Base-by-base conservation (phyloP, 2,888 invertebrate genomes). In the Blastobasis lacticolella region DNA sequence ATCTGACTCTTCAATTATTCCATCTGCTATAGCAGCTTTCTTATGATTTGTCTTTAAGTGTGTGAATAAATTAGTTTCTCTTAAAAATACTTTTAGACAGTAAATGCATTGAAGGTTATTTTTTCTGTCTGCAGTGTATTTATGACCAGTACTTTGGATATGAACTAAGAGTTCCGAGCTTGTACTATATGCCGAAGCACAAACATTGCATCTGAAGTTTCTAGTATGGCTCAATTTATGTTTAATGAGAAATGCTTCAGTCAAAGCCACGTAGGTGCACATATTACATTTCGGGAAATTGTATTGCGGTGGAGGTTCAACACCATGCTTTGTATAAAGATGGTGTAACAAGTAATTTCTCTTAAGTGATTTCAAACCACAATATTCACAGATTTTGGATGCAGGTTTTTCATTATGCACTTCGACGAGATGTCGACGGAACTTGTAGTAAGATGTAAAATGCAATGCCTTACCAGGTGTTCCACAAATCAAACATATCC, bases 401-500 rank as follows among this genome's bases (percentile, higher is more conserved):
- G 95, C 93, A 55, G 95, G 93, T 59, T 92, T 91, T 66, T 95
- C 94, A 66, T 93, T 91, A 64, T 96, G 96, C 0, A 94, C 90
- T 59, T 94, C 94, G 7, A 94, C 92, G 77, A 96, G 91, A 82
- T 96, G 96, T 57, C 94, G 91, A 46, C 95, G 90, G 76, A 94
- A 96, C 61, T 92, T 91, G 61, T 92, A 93, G 68, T 96, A 96
- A 36, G 94, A 91, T 37, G 92, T 91, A 72, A 96, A 95, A 66
- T 93, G 92, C 47, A 93, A 78, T 48, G 91, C 92, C 59, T 91
- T 91, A 40, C 91, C 91, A 57, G 91, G 90, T 51, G 90, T 90
- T 40, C 92, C 93, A 80, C 96, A 96, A 56, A 93, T 91, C 43
- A 91, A 85, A 71, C 96, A 96, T 52, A 92, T 90, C 96, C 96